A percentile compares a stretch with the other conserved stretches of the same genome.
phyloP scores from a whole-genome alignment of 1,140 invertebrate species.

The Nasonia giraulti region DNA sequence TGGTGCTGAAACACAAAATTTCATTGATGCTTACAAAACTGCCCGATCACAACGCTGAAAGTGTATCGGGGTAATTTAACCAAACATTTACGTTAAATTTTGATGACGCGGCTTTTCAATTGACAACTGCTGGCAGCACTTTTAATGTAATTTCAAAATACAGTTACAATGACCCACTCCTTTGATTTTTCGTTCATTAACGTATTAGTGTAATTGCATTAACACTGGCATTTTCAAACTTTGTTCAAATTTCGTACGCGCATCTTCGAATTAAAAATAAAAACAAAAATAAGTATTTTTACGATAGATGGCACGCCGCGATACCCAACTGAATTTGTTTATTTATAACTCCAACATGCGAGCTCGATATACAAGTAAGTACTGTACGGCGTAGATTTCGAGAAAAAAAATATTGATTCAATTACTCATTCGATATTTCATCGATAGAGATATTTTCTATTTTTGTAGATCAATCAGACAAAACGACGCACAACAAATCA shows the following conservation, averaged over 20 bases:
- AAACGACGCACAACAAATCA: too few relatives aligned
- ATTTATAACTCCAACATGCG: too few relatives aligned
- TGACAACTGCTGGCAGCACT: background rate
- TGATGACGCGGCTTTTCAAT: background rate
- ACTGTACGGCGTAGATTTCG: too few relatives aligned
- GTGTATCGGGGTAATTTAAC: background rate
- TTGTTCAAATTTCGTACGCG: background rate
- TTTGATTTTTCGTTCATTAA: background rate
- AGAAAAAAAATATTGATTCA: too few relatives aligned
- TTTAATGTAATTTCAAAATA: background rate
- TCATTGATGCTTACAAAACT: background rate
- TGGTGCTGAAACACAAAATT: background rate
- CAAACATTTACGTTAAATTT: background rate
- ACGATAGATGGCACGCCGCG: background rate
- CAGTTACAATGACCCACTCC: background rate
- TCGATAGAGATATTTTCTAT: too few relatives aligned
- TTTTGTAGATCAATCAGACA: too few relatives aligned
- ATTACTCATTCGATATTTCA: too few relatives aligned
- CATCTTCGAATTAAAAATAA: background rate
- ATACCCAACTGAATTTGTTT: background rate
- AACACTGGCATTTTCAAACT: background rate
- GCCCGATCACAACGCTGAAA: background rate
- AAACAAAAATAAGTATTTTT: background rate
- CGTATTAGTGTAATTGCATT: background rate
- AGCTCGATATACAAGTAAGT: too few relatives aligned